Base-by-base conservation (phyloP, 2,113 vertebrate species). In the Dasyornis broadbenti region DNA sequence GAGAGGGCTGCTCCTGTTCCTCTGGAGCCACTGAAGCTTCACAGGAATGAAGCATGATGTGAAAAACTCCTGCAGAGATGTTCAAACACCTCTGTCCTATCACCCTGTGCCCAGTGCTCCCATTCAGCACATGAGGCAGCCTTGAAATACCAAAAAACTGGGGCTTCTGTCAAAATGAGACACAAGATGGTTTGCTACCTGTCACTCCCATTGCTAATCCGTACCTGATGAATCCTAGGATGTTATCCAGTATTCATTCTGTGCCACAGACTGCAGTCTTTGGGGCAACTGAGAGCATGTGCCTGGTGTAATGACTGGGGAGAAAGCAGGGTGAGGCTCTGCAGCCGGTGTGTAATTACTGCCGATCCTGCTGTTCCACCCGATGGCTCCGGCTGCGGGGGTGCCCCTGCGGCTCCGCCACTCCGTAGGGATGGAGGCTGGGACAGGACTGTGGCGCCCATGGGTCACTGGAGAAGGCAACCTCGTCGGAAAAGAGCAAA, bases 231-330 rank as follows among this genome's bases (percentile, higher is more conserved):
- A 80, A 82, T 23, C 70, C 50, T 35, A 31, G 56, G 40, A 30
- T 61, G 60, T 75, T 52, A 61, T 35, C 82, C 42, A 35, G 33
- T 53, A 21, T 71, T 75, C 31, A 20, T 77, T 72, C 63, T 39
- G 44, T 21, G 53, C 70, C 54, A 13, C 20, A 27, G 7, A 28
- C 54, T 10, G 53, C n/a, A 61, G 65, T 61, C 42, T 75, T 40
- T 0, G 1, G 54, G 28, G 50, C 27, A 65, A 4, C 6, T 1
- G 37, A 45, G 27, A 40, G 54, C 1, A 0, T n/a, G 53, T 64
- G 35, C 23, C 21, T 15, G 21, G 11, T 42, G 73, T 16, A 61
- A 78, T 27, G 49, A 4, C 44, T 3, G 26, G 40, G n/a, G 57
- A 82, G 40, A 57, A 40, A 57, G 61, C 28, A 21, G 61, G 64